These are phyloP conservation scores for Leptobrachium ailaonicum DNA, from an alignment of 2,113 vertebrate species.

Conservation along the genomic window DNA sequence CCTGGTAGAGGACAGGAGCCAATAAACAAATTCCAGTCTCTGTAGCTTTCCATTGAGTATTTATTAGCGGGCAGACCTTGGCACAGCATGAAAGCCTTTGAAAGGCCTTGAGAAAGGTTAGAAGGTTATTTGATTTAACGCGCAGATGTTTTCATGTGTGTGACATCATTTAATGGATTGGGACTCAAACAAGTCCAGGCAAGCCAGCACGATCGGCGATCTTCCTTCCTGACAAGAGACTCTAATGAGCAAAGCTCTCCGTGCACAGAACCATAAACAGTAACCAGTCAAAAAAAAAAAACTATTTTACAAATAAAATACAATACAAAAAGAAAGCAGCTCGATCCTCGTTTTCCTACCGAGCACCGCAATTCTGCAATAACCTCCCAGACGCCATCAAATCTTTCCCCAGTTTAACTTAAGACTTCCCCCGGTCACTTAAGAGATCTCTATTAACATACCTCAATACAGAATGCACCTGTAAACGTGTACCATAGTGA, in stretches of 20 bases:
- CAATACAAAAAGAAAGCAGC: too few relatives aligned
- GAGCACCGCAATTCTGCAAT: too few relatives aligned
- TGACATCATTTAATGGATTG: conserved; percentile 27
- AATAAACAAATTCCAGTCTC: neutral
- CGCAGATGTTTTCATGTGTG: conserved; percentile 9
- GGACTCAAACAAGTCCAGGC: conserved; percentile 44
- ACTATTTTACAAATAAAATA: too few relatives aligned
- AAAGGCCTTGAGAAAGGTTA: conserved; percentile 38
- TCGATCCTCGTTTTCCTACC: too few relatives aligned
- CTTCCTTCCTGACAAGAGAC: neutral
- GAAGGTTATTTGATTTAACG: conserved; percentile 49
- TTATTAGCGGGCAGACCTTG: neutral
- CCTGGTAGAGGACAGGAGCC: too few relatives aligned
- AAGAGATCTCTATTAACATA: too few relatives aligned
- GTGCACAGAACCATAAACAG: neutral
- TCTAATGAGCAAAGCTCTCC: conserved; percentile 1
- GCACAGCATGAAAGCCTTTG: conserved; percentile 24
- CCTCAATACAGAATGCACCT: too few relatives aligned
- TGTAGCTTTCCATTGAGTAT: neutral
- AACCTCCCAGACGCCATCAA: too few relatives aligned
- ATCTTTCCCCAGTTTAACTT: too few relatives aligned
- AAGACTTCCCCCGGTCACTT: too few relatives aligned
- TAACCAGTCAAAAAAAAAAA: neutral
- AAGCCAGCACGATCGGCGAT: conserved; percentile 45
- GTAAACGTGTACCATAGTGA: too few relatives aligned